phyloP scores from a whole-genome alignment of 2,888 invertebrate genomes.

The Polyommatus iphigenia region DNA sequence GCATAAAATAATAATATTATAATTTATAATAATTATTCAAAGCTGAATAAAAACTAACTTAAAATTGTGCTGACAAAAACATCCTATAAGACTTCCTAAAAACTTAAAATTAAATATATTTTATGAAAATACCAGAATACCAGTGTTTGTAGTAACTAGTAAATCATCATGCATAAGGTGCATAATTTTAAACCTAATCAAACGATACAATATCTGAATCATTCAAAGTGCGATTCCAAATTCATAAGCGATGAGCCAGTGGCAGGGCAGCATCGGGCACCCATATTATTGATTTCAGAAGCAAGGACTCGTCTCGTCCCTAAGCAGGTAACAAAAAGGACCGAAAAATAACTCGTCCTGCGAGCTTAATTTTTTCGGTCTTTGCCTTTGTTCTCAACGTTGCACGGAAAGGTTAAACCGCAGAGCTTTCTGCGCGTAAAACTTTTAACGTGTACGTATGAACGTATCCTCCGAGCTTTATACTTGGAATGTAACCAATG shows the following conservation, averaged over 20 bases:
- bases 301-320: conserved; percentile 50
- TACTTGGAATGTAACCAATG: not conserved
- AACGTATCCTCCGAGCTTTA: not conserved
- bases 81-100: not conserved
- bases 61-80: not conserved
- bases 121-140: conserved; percentile 10
- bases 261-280: conserved; percentile 12
- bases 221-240: conserved; percentile 34
- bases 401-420: conserved; percentile 2
- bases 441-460: not conserved
- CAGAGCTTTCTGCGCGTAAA: conserved; percentile 1
- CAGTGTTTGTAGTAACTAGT: not conserved
- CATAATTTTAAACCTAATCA: not conserved
- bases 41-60: not conserved
- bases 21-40: not conserved
- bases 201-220: not conserved
- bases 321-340: conserved; percentile 68
- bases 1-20: not conserved
- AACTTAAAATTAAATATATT: not conserved
- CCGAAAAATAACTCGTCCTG: conserved; percentile 59
- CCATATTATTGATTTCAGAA: conserved; percentile 31
- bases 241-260: conserved; percentile 38
- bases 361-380: conserved; percentile 56
- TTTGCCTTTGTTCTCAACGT: conserved; percentile 48
- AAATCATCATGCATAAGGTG: not conserved